A percentile compares a stretch with the other conserved stretches of the same genome.
Evolutionary conservation across 1,140 invertebrate genomes (phyloP).

Genomic region (Lasaia peninsularis): DNA sequence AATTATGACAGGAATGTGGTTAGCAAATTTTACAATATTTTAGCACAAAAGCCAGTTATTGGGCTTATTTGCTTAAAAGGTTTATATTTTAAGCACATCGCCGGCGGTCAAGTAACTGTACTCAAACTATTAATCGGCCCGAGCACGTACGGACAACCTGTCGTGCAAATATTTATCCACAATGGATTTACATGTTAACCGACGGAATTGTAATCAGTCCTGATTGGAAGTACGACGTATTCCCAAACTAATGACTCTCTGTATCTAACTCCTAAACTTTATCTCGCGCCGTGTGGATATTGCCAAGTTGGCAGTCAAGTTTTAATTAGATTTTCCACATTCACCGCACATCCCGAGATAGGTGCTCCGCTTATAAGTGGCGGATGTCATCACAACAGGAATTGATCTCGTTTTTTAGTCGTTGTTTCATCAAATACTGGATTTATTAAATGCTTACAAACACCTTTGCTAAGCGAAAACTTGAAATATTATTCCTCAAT

Average conservation of each 20-base stretch:
- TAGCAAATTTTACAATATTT: neutral
- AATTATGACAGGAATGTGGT: constrained; percentile 5
- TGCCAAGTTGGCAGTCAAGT: constrained; percentile 7
- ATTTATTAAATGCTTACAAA: no score
- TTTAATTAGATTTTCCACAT: constrained; percentile 7
- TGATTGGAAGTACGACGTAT: constrained; percentile 45
- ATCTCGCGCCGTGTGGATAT: constrained; percentile 6
- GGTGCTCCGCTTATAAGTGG: neutral
- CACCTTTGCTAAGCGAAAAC: no score
- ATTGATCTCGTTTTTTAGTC: no score
- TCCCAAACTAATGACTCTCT: constrained; percentile 34
- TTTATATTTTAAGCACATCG: constrained; percentile 46
- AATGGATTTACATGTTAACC: constrained; percentile 67
- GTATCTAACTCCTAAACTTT: constrained; percentile 14
- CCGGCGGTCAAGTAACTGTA: constrained; percentile 58
- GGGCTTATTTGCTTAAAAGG: constrained; percentile 28
- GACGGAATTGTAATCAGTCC: constrained; percentile 65
- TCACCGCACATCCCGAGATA: neutral
- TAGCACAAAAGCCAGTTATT: constrained; percentile 8
- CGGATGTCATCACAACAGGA: neutral
- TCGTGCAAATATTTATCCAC: constrained; percentile 72
- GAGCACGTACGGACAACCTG: constrained; percentile 63
- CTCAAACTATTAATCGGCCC: constrained; percentile 41
- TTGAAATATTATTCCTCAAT: no score
- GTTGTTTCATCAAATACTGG: no score